phyloP scores from a whole-genome alignment of 2,113 vertebrate species.

The Laticauda laticaudata region DNA sequence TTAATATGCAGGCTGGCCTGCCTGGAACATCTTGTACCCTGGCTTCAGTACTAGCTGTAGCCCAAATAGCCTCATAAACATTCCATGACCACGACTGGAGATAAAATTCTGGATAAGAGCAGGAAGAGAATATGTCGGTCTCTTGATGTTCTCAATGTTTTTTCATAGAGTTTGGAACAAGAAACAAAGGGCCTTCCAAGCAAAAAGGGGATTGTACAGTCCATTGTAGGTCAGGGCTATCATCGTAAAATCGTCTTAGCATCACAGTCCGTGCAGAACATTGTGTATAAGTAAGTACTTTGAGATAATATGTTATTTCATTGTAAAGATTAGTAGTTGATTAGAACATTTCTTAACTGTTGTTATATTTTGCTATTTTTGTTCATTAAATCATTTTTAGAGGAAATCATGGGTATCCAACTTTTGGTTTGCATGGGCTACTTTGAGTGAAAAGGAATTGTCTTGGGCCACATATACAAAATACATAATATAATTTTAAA shows the following conservation, averaged over 20 bases:
- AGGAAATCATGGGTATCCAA: neutral
- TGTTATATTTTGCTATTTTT: neutral
- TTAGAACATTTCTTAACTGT: neutral
- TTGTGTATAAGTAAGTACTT: conserved; percentile 88
- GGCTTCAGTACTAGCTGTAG: neutral
- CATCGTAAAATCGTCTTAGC: conserved; percentile 97
- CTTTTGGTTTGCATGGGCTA: neutral
- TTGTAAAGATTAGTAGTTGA: neutral
- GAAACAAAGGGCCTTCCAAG: conserved; percentile 96
- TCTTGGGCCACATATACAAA: neutral
- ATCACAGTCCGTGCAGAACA: conserved; percentile 93
- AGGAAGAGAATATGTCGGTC: neutral
- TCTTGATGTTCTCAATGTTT: conserved; percentile 36
- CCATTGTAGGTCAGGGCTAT: conserved; percentile 94
- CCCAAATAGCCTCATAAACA: neutral
- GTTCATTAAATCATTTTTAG: neutral
- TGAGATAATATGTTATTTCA: neutral
- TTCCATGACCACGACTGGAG: neutral
- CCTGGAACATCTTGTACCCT: neutral
- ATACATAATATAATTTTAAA: neutral
- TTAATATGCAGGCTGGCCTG: neutral
- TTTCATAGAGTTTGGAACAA: conserved; percentile 88
- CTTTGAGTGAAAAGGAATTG: neutral
- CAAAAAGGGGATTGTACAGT: conserved; percentile 99
- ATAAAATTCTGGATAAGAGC: neutral